phyloP scores from a whole-genome alignment of 1,140 invertebrate genomes.

The Frieseomelitta varia region DNA sequence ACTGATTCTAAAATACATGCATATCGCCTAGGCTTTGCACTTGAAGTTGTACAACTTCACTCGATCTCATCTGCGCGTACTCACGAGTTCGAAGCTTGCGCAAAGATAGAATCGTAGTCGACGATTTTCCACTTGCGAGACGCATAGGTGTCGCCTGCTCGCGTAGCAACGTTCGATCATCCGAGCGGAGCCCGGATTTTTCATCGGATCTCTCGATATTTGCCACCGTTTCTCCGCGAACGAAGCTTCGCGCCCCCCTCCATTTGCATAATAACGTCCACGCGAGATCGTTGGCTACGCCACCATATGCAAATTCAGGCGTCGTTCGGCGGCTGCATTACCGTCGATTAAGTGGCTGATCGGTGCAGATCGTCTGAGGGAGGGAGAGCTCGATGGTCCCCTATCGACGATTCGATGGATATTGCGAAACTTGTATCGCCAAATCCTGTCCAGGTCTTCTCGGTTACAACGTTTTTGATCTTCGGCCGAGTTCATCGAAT shows the following conservation, averaged over 20 bases:
- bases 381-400: conserved; percentile 13
- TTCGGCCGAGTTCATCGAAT: not conserved
- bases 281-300: not conserved
- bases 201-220: not conserved
- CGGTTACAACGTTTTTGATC: not conserved
- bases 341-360: conserved; percentile 25
- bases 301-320: conserved; percentile 13
- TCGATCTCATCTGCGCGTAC: no score
- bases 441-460: not conserved
- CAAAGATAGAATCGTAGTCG: no score
- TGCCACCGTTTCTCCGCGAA: not conserved
- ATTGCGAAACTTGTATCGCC: conserved; percentile 6
- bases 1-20: not conserved
- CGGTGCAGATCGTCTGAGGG: not conserved
- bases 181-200: not conserved
- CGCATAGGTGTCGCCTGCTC: conserved; percentile 50
- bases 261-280: conserved; percentile 38
- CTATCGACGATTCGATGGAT: not conserved
- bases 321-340: conserved; percentile 15
- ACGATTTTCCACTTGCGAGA: not conserved
- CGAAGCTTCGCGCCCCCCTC: not conserved
- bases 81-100: not conserved
- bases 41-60: not conserved
- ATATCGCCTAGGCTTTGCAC: not conserved
- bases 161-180: not conserved